phyloP scores from a whole-genome alignment of 2,888 invertebrate genomes.

The Drosophila longiperda region DNA sequence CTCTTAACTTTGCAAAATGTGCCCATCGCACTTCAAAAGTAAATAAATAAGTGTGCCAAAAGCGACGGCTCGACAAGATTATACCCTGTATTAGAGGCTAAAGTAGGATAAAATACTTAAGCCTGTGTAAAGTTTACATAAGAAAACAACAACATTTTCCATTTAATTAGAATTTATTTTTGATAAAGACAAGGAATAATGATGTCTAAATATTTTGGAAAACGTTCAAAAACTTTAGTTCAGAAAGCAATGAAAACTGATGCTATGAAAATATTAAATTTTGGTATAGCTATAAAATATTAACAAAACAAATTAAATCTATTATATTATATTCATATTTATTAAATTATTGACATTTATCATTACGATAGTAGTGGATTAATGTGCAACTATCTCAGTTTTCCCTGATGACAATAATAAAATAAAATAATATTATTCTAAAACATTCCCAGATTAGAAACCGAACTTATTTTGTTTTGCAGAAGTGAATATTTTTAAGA shows the following conservation, averaged over 20 bases:
- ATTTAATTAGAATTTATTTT: not conserved
- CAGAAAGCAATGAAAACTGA: too few species aligned
- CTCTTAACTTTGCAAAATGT: constrained; percentile 17
- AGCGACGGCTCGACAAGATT: not conserved
- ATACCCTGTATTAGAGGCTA: not conserved
- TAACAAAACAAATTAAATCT: too few species aligned
- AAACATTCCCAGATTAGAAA: not conserved
- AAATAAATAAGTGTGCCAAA: not conserved
- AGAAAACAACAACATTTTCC: not conserved
- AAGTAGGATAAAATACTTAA: not conserved
- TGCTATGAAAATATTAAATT: too few species aligned
- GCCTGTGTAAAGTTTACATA: not conserved
- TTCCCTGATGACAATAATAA: not conserved
- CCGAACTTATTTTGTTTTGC: not conserved
- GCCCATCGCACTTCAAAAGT: constrained; percentile 11
- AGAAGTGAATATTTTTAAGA: not conserved
- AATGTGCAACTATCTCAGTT: not conserved
- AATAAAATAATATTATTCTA: not conserved
- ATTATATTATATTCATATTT: too few species aligned
- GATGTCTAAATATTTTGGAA: too few species aligned
- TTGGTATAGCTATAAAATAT: too few species aligned
- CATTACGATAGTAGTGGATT: not conserved
- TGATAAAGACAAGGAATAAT: too few species aligned
- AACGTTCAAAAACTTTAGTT: too few species aligned
- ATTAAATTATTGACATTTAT: too few species aligned